phyloP scores from a whole-genome alignment of 2,888 invertebrate species.

The Cryptosula pallasiana region DNA sequence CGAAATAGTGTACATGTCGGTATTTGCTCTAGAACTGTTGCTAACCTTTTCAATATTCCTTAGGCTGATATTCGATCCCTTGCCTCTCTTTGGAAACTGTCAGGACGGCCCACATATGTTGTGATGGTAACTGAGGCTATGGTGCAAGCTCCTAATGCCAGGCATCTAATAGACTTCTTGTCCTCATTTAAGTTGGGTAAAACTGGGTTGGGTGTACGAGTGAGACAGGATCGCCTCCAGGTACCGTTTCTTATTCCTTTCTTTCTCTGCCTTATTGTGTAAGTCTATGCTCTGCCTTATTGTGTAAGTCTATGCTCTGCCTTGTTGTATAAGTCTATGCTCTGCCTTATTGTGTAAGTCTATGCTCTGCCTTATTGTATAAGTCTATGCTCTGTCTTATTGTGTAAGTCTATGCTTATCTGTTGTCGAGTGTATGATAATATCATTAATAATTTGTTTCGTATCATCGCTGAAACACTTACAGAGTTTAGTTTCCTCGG shows the following conservation, averaged over 20 bases:
- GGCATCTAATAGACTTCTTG: constrained; percentile 86
- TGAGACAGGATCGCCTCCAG: constrained; percentile 73
- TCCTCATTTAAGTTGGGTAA: constrained; percentile 91
- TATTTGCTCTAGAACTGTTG: too few relatives aligned
- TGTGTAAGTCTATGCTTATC: too few relatives aligned
- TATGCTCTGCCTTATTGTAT: too few relatives aligned
- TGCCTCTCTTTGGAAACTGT: constrained; percentile 92
- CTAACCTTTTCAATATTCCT: neutral
- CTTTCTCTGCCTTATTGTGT: neutral
- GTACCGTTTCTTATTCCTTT: too few relatives aligned
- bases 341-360: too few relatives aligned
- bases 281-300: neutral
- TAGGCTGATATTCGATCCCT: constrained; percentile 91
- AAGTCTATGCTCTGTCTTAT: too few relatives aligned
- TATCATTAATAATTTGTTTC: too few relatives aligned
- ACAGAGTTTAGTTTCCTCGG: constrained; percentile 97
- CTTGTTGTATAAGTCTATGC: too few relatives aligned
- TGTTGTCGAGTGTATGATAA: too few relatives aligned
- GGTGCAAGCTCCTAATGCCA: constrained; percentile 39
- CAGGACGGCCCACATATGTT: constrained; percentile 82
- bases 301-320: too few relatives aligned
- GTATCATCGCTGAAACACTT: too few relatives aligned
- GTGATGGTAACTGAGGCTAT: constrained; percentile 19
- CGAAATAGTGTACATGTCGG: too few relatives aligned
- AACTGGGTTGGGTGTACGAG: constrained; percentile 90